phyloP scores from a whole-genome alignment of 1,140 invertebrate genomes.

The Drosophila seguyi region DNA sequence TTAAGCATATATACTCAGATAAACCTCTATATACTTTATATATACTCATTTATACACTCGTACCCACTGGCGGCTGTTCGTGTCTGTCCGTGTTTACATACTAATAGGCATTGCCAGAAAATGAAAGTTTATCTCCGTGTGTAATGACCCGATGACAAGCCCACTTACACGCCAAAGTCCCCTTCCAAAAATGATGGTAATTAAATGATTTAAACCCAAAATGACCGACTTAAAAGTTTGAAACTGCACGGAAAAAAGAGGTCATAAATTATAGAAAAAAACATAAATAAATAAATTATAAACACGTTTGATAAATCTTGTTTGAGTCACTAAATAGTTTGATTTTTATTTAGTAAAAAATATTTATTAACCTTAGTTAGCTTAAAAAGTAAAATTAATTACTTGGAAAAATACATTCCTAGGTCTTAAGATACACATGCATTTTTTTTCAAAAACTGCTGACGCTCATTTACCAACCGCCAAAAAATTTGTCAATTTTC shows the following conservation, averaged over 20 bases:
- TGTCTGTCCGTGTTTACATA: slow-evolving; percentile 2
- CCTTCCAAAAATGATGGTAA: slow-evolving; percentile 14
- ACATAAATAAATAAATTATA: no score
- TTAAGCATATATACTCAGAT: slow-evolving; percentile 8
- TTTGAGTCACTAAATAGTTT: no score
- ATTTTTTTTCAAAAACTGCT: slow-evolving; percentile 9
- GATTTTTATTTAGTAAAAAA: not conserved
- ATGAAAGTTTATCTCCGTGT: slow-evolving; percentile 36
- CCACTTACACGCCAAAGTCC: slow-evolving; percentile 25
- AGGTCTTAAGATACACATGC: not conserved
- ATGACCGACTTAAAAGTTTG: not conserved
- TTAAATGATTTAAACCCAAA: not conserved
- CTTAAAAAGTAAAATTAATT: not conserved
- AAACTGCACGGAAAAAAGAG: not conserved
- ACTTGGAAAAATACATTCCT: not conserved
- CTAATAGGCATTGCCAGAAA: slow-evolving; percentile 36
- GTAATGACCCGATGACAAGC: slow-evolving; percentile 39
- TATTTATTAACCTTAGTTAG: no score
- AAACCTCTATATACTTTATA: not conserved
- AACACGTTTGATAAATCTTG: no score
- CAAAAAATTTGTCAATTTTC: not conserved
- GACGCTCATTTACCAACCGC: not conserved
- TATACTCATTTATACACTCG: not conserved
- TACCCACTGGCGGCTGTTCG: slow-evolving; percentile 1
- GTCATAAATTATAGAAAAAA: no score